A percentile compares a stretch with the other conserved stretches of the same genome.
phyloP scores from a whole-genome alignment of 2,888 invertebrate genomes.

The Dastarcus helophoroides region DNA sequence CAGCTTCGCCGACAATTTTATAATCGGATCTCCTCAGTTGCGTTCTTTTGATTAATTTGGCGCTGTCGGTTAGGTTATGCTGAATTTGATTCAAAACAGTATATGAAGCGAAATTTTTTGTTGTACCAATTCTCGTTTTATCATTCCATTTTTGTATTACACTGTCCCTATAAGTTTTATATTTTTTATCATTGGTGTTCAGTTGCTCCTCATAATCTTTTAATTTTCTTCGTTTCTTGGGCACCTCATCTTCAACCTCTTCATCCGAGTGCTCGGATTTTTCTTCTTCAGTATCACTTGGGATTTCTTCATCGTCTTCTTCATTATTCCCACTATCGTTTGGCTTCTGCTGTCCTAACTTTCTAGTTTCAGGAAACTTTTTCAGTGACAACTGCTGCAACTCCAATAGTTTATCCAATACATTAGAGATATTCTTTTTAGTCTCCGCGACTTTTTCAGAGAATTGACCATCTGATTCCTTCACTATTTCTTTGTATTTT shows the following conservation, averaged over 20 bases:
- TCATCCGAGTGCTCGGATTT: constrained; percentile 30
- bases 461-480: constrained; percentile 38
- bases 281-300: constrained; percentile 47
- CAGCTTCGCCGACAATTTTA: constrained; percentile 49
- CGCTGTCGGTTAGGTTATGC: constrained; percentile 66
- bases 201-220: constrained; percentile 49
- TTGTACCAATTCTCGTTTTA: constrained; percentile 65
- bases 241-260: constrained; percentile 19
- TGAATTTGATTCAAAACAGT: constrained; percentile 73
- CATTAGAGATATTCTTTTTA: constrained; percentile 42
- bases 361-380: constrained; percentile 59
- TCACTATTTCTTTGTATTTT: constrained; percentile 38
- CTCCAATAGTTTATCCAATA: constrained; percentile 53
- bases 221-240: constrained; percentile 43
- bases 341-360: constrained; percentile 29
- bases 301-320: constrained; percentile 52
- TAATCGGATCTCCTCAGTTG: constrained; percentile 68
- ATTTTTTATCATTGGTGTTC: constrained; percentile 45
- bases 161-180: constrained; percentile 58
- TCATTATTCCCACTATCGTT: constrained; percentile 19
- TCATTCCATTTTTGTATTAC: constrained; percentile 93
- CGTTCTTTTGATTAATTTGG: constrained; percentile 65
- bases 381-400: constrained; percentile 50
- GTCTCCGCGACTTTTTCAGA: constrained; percentile 40
- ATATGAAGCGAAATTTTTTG: constrained; percentile 41